Conservation (phyloP, 2,888 invertebrate species). For the Dendrolimus houi region DNA sequence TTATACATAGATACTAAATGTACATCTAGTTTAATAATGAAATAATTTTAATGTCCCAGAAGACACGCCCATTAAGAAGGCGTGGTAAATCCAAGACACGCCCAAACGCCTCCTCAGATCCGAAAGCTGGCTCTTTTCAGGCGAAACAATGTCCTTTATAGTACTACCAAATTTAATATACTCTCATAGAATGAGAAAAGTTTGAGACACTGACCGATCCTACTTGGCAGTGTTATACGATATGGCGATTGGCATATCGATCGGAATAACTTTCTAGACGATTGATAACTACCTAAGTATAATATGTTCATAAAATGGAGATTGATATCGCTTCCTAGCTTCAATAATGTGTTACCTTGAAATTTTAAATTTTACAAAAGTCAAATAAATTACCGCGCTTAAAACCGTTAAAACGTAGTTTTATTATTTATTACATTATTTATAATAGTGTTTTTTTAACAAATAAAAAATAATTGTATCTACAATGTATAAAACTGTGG, state of each 20-base stretch:
- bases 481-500: too few species aligned
- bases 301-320: background rate
- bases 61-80: constrained; percentile 52
- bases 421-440: too few species aligned
- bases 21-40: constrained; percentile 13
- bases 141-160: constrained; percentile 48
- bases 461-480: too few species aligned
- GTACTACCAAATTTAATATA: constrained; percentile 40
- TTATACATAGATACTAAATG: background rate
- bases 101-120: constrained; percentile 50
- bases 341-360: too few species aligned
- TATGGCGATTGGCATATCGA: constrained; percentile 61
- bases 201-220: constrained; percentile 20
- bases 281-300: constrained; percentile 52
- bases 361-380: too few species aligned
- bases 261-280: constrained; percentile 67
- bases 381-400: too few species aligned
- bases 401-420: too few species aligned
- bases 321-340: too few species aligned
- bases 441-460: too few species aligned
- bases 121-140: constrained; percentile 40
- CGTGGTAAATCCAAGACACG: constrained; percentile 51
- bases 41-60: constrained; percentile 24
- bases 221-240: constrained; percentile 31
- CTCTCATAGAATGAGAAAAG: constrained; percentile 18